Conservation (phyloP, 2,113 vertebrate species). For the Urocolius indicus region DNA sequence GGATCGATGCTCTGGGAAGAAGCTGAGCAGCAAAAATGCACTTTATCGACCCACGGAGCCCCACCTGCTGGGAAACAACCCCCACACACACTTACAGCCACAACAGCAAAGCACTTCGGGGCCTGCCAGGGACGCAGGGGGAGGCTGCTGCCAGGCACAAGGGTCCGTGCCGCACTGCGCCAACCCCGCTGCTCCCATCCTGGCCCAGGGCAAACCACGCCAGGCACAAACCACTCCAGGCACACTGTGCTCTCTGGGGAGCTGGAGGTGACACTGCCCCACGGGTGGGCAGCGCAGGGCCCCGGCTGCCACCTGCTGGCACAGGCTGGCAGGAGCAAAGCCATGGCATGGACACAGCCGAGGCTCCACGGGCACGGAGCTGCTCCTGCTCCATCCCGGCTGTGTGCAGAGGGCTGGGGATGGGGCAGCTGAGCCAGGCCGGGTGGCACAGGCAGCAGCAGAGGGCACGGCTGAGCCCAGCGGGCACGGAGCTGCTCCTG, state of each 20-base stretch:
- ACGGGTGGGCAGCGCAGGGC: too few relatives aligned
- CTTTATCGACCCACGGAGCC: conserved; percentile 30
- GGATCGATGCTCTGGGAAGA: conserved; percentile 1
- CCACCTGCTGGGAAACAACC: conserved; percentile 52
- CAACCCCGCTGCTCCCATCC: neutral
- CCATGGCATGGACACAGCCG: neutral
- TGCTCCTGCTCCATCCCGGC: too few relatives aligned
- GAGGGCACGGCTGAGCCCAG: neutral
- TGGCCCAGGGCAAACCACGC: too few relatives aligned
- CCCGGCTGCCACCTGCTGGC: conserved; percentile 44
- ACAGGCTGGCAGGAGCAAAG: fast-evolving
- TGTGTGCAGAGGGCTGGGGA: too few relatives aligned
- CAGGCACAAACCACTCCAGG: too few relatives aligned
- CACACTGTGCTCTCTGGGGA: too few relatives aligned
- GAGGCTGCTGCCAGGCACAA: neutral
- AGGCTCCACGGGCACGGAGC: too few relatives aligned
- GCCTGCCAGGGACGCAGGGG: fast-evolving
- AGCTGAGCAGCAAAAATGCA: conserved; percentile 49
- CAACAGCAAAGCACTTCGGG: neutral
- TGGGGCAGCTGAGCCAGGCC: too few relatives aligned
- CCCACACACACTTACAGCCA: neutral
- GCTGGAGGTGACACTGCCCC: fast-evolving
- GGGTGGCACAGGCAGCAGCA: too few relatives aligned
- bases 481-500: neutral
- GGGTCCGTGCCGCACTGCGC: fast-evolving